A percentile compares a stretch with the other conserved stretches of the same genome.
Evolutionary conservation across 2,797 vertebrate species (phyloP).

Genomic region (Karalla daura): DNA sequence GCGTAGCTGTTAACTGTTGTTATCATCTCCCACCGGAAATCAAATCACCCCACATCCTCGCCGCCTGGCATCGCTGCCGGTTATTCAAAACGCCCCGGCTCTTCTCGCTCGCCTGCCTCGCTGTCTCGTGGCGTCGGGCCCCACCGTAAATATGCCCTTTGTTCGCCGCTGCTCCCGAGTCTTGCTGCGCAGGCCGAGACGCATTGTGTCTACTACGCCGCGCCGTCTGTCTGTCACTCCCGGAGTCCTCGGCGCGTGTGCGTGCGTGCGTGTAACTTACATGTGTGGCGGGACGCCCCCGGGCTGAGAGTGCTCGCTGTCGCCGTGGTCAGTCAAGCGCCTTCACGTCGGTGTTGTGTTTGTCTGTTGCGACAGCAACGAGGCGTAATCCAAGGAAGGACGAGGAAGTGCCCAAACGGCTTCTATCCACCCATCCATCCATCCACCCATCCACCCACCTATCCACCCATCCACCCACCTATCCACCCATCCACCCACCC

Average conservation of each 20-base stretch:
- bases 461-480: too few relatives aligned
- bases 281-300: conserved; percentile 38
- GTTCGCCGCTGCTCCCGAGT: conserved; percentile 78
- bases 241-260: conserved; percentile 56
- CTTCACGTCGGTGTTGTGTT: conserved; percentile 55
- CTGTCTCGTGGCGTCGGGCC: conserved; percentile 80
- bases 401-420: conserved; percentile 7
- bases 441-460: too few relatives aligned
- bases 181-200: conserved; percentile 84
- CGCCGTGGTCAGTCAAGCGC: conserved; percentile 45
- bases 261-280: conserved; percentile 34
- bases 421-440: too few relatives aligned
- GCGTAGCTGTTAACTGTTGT: conserved; percentile 72
- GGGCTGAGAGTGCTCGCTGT: conserved; percentile 50
- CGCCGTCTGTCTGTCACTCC: conserved; percentile 59
- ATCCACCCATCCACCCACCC: too few relatives aligned
- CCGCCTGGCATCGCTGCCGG: conserved; percentile 67
- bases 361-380: conserved; percentile 36
- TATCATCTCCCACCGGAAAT: conserved; percentile 81
- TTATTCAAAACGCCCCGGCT: conserved; percentile 82
- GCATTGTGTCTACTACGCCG: conserved; percentile 74
- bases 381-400: conserved; percentile 34
- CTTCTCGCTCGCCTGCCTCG: conserved; percentile 69
- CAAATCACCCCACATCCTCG: conserved; percentile 78
- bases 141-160: conserved; percentile 83